Conservation (phyloP, 2,113 vertebrate species). For the Buteo buteo region DNA sequence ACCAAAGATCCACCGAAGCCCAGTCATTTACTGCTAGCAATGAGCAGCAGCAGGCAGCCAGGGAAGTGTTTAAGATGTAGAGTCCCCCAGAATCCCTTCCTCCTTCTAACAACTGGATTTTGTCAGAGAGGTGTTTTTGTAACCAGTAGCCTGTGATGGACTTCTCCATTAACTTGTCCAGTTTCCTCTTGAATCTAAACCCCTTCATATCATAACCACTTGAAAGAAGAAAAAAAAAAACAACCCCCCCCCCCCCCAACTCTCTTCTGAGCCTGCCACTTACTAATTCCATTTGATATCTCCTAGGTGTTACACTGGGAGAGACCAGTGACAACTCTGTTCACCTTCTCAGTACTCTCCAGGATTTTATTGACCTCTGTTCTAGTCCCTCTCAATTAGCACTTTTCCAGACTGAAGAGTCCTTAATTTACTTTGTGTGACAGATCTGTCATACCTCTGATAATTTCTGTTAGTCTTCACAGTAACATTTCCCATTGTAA, state of each 20-base stretch:
- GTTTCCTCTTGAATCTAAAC: background rate
- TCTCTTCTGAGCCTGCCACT: background rate
- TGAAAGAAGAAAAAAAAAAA: background rate
- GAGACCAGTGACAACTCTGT: background rate
- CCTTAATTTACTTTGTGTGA: background rate
- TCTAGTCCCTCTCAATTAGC: background rate
- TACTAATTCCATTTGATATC: background rate
- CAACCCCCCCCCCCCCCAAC: too few species aligned
- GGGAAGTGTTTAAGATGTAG: background rate
- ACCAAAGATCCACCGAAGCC: background rate
- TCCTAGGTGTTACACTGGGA: background rate
- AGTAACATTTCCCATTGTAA: background rate
- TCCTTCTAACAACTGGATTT: background rate
- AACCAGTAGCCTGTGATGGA: background rate
- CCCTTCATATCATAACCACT: background rate
- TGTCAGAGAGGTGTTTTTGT: background rate
- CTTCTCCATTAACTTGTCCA: background rate
- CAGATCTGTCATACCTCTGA: background rate
- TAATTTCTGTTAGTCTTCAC: background rate
- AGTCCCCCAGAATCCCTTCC: accelerated
- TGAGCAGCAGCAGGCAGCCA: background rate
- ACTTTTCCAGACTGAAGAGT: background rate
- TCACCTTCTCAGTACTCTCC: background rate
- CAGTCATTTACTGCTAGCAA: background rate
- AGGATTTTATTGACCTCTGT: background rate